Conservation (phyloP, 1,140 invertebrate genomes). For the Anthonomus grandis region DNA sequence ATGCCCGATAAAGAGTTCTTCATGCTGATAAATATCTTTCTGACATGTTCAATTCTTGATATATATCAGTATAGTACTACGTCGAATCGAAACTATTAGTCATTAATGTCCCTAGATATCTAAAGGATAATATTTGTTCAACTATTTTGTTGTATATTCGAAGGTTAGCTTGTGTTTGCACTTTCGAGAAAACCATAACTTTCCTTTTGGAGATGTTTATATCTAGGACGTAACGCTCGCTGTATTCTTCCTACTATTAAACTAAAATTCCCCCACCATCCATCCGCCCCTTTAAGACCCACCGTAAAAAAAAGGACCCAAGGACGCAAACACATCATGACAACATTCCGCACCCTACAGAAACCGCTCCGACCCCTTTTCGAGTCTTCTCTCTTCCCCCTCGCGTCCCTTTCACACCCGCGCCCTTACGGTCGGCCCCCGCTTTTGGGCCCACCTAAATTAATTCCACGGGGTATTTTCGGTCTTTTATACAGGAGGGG, state of each 20-base stretch:
- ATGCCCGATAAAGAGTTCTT: no score
- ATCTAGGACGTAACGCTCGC: neutral
- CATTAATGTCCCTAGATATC: no score
- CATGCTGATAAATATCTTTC: no score
- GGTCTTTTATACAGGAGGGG: constrained; percentile 15
- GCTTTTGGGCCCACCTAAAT: constrained; percentile 15
- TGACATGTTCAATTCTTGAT: no score
- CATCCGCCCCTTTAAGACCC: neutral
- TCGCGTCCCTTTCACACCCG: constrained; percentile 9
- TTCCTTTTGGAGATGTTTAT: neutral
- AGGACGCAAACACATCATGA: neutral
- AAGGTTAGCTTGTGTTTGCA: no score
- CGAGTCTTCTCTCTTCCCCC: neutral
- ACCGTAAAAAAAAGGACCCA: neutral
- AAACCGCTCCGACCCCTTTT: neutral
- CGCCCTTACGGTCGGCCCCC: neutral
- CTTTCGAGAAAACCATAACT: no score
- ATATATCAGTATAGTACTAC: no score
- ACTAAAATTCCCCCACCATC: neutral
- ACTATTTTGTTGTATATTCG: no score
- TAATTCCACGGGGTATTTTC: constrained; percentile 25
- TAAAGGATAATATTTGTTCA: no score
- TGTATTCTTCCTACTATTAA: neutral
- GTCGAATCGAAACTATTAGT: no score
- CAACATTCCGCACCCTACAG: neutral